Evolutionary conservation across 1,140 invertebrate genomes (phyloP), one percentile per base, ranked within the genome.

Genomic region (Zaprionus africanus): DNA sequence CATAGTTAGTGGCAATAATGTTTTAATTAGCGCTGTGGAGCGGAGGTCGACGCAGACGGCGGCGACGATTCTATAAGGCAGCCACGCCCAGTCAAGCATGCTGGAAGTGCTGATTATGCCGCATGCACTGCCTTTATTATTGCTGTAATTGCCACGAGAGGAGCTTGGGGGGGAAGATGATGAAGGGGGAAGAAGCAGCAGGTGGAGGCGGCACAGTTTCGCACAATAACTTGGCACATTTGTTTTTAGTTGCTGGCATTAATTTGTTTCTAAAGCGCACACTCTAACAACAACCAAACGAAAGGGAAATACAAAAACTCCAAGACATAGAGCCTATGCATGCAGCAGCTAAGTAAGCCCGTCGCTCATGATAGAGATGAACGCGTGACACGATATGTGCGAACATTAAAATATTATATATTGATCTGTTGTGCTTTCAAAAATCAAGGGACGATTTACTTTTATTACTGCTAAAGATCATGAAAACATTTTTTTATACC

Each of bases 1-100:
- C 76, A 70, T 66, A 60, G 76, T 76, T 79, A 61, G 66, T 71
- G 66, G 66, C 73, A 78, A 75, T 79, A 79, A 79, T 79, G 76
- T 79, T 76, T 79, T 79, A 79, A 79, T 79, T 79, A 79, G 76
- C 76, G 71, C 38, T 38, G 65, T 73, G 54, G 31, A 68, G 28
- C 17, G 60, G 57, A 74, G 71, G 64, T 74, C 71, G 26, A 17
- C 31, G 5, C 11, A 5, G 1, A 17, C 19, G 19, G 41, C n/a
- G 46, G n/a, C n/a, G n/a, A n/a, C 4, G 19, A 36, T 46, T 69
- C 71, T 75, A 57, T 26, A 22, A 69, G 53, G 24, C 9, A 17
- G 41, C 41, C 66, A 75, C 72, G 72, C 72, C 72, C 66, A 17
- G 38, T 28, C 51, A 34, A 65, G n/a, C 11, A 70, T 54, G 63